phyloP scores from a whole-genome alignment of 2,113 vertebrate genomes.

The Balaeniceps rex region DNA sequence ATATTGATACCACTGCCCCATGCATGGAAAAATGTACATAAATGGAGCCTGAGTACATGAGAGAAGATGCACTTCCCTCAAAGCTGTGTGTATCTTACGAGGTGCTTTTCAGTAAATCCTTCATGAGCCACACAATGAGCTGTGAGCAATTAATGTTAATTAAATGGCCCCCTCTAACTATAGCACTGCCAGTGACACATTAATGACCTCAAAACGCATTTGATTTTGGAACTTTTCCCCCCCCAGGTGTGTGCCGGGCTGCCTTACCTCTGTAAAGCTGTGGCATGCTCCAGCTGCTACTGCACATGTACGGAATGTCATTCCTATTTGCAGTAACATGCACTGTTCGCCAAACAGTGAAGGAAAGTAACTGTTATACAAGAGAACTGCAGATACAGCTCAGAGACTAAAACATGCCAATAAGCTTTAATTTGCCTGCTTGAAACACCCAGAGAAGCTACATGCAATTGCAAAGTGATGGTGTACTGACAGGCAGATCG shows the following conservation, averaged over 20 bases:
- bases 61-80: constrained; percentile 32
- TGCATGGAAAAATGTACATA: not conserved
- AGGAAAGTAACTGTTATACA: not conserved
- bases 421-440: not conserved
- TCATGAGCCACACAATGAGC: constrained; percentile 22
- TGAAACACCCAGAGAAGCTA: not conserved
- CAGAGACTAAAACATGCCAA: not conserved
- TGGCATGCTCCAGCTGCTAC: constrained; percentile 53
- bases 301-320: not conserved
- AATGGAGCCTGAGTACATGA: not conserved
- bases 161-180: constrained; percentile 54
- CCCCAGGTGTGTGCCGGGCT: not conserved
- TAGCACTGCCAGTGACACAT: not conserved
- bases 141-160: constrained; percentile 63
- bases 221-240: not conserved
- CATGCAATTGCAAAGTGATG: not conserved
- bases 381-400: not conserved
- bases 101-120: constrained; percentile 56
- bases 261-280: not conserved
- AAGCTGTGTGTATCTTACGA: constrained; percentile 17
- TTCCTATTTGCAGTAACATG: not conserved
- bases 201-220: constrained; percentile 56
- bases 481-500: not conserved
- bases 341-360: not conserved
- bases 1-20: not conserved